Base-by-base conservation (phyloP, 2,797 vertebrate species). In the Oreonectes daqikongensis region DNA sequence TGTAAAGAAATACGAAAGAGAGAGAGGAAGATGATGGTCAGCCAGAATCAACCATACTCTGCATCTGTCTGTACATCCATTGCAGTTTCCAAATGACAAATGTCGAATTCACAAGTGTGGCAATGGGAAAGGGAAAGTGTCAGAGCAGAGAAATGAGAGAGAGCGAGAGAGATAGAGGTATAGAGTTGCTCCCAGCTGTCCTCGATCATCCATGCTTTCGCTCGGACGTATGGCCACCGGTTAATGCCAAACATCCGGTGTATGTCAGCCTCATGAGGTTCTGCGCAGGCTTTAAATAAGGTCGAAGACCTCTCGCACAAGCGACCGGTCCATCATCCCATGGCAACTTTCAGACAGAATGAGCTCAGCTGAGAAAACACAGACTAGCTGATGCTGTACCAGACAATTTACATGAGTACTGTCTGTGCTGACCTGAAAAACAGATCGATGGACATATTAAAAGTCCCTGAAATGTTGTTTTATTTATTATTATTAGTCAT, bases 121-220 rank as follows among this genome's bases (percentile, higher is more conserved):
- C 1, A 14, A 26, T 50, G 32, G 61, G 61, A 52, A 65, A 65
- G 53, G 10, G 30, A 73, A 35, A 73, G 71, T 73, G 59, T 30
- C 59, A 40, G 59, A 26, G 57, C 7, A 0, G 14, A 18, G 44
- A 15, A 72, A 50, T 32, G 57, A 48, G 57, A 50, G 57, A 63
- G 44, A 69, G 30, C 50, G 32, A 48, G 59, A 38, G 46, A 40
- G 46, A 74, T 22, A 57, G 28, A 92, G 87, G 88, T 84, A 82
- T 93, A 92, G 60, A 86, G 91, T 93, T 93, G 92, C 92, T 85
- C 89, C 89, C 91, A 93, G 92, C 92, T 93, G 92, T 93, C 90
- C 88, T 65, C 48, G 35, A 17, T 74, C 72, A 65, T 65, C 48
- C 22, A 65, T 74, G 48, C 60, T 53, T 74, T 65, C 48, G 2